These are phyloP conservation scores for Busseola fusca DNA, from an alignment of 2,888 invertebrate genomes.

Conservation along the genomic window DNA sequence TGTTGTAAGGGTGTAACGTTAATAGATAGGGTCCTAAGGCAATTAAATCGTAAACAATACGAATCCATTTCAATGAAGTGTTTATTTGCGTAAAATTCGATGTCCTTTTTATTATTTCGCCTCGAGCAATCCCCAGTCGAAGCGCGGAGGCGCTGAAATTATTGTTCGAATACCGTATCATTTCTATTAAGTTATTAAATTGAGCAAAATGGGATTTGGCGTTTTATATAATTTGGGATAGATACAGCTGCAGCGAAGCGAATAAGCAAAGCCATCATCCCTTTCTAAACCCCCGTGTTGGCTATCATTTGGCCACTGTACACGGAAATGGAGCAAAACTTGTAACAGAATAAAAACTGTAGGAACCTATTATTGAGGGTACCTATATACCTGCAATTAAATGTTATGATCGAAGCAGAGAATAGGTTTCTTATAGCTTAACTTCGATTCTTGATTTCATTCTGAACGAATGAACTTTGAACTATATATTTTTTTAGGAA, in stretches of 20 bases:
- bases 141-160: conserved; percentile 11
- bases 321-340: background rate
- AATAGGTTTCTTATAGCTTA: background rate
- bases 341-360: background rate
- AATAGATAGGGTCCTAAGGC: background rate
- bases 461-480: no score
- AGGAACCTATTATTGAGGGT: background rate
- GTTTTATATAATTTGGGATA: conserved; percentile 10
- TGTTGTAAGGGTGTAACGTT: background rate
- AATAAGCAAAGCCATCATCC: background rate
- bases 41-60: conserved; percentile 15
- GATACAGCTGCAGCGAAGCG: conserved; percentile 16
- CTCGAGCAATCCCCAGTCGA: background rate
- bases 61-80: conserved; percentile 42
- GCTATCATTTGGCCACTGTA: background rate
- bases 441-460: background rate
- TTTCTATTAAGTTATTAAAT: conserved; percentile 33
- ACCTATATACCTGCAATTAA: no score
- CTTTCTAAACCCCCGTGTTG: background rate
- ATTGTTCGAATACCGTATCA: conserved; percentile 36
- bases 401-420: background rate
- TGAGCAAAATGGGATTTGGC: conserved; percentile 6
- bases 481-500: no score
- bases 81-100: conserved; percentile 40
- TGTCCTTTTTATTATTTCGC: conserved; percentile 23